Evolutionary conservation across 2,888 invertebrate species (phyloP).

Genomic region (Eilema griseolum): DNA sequence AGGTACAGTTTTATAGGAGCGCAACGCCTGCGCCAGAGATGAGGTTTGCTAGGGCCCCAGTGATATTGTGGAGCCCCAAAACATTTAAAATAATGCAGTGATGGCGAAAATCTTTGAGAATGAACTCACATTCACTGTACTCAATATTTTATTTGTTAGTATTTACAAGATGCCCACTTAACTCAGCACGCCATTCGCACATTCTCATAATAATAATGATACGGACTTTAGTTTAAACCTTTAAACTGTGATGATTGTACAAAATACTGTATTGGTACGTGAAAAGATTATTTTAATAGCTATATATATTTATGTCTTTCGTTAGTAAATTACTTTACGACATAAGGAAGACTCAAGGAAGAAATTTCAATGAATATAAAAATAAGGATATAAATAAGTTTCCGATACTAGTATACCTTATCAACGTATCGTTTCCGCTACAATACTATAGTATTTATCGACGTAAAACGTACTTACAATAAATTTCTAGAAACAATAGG

Average conservation of each 20-base stretch:
- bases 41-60: too few species aligned
- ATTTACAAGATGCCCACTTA: not conserved
- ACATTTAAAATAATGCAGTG: too few species aligned
- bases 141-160: too few species aligned
- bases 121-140: too few species aligned
- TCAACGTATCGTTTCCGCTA: not conserved
- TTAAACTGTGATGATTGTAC: not conserved
- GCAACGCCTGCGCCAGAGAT: too few species aligned
- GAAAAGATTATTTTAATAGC: not conserved
- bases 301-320: not conserved
- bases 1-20: too few species aligned
- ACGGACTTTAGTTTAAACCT: not conserved
- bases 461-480: not conserved
- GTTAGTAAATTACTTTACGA: not conserved
- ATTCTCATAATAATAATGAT: not conserved
- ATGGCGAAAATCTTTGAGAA: too few species aligned
- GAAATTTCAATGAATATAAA: not conserved
- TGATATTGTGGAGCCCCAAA: too few species aligned
- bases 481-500: conserved; percentile 5
- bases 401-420: not conserved
- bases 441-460: not conserved
- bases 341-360: not conserved
- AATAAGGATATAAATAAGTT: not conserved
- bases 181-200: not conserved
- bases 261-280: not conserved